phyloP scores from a whole-genome alignment of 2,113 vertebrate genomes.

The Coptodon rendalli region DNA sequence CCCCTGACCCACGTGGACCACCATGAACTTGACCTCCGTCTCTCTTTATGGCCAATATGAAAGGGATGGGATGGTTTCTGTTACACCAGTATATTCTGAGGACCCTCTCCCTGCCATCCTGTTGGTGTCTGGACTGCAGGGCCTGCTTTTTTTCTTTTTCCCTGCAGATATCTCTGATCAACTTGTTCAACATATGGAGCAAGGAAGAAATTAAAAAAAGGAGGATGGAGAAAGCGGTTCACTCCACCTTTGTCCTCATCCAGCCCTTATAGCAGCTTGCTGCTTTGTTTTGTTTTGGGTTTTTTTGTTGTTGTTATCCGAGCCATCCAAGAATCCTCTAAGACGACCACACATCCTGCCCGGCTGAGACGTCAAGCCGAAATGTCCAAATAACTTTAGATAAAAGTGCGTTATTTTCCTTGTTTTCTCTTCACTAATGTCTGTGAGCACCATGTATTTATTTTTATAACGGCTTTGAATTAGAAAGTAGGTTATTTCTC shows the following conservation, averaged over 20 bases:
- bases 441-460: background rate
- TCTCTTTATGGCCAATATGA: background rate
- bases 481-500: background rate
- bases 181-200: background rate
- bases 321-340: background rate
- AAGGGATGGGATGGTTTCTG: background rate
- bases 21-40: background rate
- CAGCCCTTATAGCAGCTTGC: background rate
- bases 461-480: background rate
- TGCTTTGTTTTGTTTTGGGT: background rate
- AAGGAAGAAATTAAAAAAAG: background rate
- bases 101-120: background rate
- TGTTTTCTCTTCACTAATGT: background rate
- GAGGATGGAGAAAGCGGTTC: background rate
- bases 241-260: background rate
- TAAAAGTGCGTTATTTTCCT: slow-evolving; percentile 8
- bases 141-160: background rate
- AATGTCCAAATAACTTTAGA: slow-evolving; percentile 21
- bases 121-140: background rate
- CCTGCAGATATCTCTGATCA: background rate
- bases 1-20: background rate
- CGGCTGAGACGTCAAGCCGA: background rate
- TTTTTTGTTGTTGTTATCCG: background rate
- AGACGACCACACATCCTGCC: background rate
- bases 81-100: background rate